phyloP scores from a whole-genome alignment of 2,888 invertebrate species.

The Tetheella fluctuosa region DNA sequence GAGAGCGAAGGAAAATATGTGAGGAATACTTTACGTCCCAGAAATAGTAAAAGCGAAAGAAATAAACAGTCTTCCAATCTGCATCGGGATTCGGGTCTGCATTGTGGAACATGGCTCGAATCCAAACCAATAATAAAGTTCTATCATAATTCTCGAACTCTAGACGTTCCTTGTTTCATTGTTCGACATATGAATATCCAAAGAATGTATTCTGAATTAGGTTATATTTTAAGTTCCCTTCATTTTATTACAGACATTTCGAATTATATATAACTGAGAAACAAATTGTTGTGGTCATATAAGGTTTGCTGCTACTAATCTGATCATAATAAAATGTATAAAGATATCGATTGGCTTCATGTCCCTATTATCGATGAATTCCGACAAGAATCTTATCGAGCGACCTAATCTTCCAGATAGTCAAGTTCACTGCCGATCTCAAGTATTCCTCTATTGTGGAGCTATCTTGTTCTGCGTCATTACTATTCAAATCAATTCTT shows the following conservation, averaged over 20 bases:
- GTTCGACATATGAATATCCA: not conserved
- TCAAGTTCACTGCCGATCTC: constrained; percentile 6
- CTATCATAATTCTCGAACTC: not conserved
- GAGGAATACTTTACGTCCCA: not conserved
- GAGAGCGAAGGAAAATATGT: not conserved
- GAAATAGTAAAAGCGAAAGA: not conserved
- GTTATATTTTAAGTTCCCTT: not conserved
- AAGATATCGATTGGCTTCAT: not conserved
- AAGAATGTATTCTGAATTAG: not conserved
- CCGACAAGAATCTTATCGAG: not conserved
- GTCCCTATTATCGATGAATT: not conserved
- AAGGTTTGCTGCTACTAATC: not conserved
- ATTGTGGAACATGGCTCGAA: not conserved
- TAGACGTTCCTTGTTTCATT: not conserved
- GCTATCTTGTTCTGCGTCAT: not conserved
- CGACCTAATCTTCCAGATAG: not conserved
- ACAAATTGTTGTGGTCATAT: too few species aligned
- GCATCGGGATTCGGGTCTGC: not conserved
- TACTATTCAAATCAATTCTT: not conserved
- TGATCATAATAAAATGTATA: not conserved
- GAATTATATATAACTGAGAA: too few species aligned
- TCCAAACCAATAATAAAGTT: constrained; percentile 6
- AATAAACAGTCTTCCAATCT: not conserved
- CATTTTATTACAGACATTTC: not conserved
- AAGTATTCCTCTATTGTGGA: not conserved